phyloP scores from a whole-genome alignment of 92 coral and sea anemone species.

The Galaxea fascicularis region DNA sequence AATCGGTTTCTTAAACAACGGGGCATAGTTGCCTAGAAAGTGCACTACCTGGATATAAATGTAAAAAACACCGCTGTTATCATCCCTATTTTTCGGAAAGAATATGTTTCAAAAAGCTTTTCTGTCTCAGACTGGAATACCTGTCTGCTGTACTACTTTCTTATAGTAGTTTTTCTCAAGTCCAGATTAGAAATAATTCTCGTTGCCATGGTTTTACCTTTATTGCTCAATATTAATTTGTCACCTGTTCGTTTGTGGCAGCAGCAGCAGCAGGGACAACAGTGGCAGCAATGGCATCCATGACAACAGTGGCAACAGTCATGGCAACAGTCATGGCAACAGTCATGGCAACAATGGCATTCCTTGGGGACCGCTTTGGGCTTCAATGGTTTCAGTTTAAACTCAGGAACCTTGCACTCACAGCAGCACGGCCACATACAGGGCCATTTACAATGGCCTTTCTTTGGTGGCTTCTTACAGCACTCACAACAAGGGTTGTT shows the following conservation, averaged over 20 bases:
- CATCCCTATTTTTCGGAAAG: no score
- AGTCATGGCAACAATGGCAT: constrained; percentile 17
- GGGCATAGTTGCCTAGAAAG: no score
- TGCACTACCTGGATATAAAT: no score
- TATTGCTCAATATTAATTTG: no score
- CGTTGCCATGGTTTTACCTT: no score
- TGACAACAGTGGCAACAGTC: constrained; percentile 25
- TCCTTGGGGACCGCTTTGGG: constrained; percentile 55
- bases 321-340: constrained; percentile 13
- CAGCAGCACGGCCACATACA: constrained; percentile 86
- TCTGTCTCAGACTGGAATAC: no score
- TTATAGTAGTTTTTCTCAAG: no score
- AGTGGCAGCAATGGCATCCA: constrained; percentile 43
- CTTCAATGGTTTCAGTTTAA: constrained; percentile 75
- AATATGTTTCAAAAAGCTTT: no score
- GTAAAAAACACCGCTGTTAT: no score
- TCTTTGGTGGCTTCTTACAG: constrained; percentile 76
- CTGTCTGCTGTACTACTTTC: no score
- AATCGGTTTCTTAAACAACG: no score
- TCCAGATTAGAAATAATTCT: no score
- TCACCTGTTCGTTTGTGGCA: constrained; percentile 39
- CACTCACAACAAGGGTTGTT: constrained; percentile 83
- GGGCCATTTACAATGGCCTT: constrained; percentile 74
- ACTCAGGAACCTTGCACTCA: constrained; percentile 74
- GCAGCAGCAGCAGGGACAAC: constrained; percentile 42